Evolutionary conservation across 2,113 vertebrate species (phyloP), one percentile per base, ranked within the genome.

Genomic region (Lichenostomus cassidix): DNA sequence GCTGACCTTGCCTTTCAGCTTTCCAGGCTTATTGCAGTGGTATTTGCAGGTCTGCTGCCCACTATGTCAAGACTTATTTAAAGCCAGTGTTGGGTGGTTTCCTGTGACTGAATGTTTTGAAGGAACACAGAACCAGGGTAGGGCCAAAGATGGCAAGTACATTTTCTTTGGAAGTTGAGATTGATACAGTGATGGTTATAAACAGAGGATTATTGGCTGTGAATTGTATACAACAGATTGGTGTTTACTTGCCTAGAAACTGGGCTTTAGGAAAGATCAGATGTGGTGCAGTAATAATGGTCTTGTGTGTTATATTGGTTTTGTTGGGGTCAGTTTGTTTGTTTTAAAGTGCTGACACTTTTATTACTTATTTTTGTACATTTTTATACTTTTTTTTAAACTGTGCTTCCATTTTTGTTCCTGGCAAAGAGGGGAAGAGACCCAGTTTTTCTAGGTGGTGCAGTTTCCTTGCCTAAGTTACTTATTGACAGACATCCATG

Each of bases 61-160:
- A 35, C 24, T 39, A 1, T 12, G 33, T 55, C 0, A 0, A 50
- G 82, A 55, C 16, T 8, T 73, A 7, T 3, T 56, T 69, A 31
- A 18, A 71, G 76, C 55, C n/a, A 31, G 3, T 28, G 8, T 52
- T 52, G 75, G 39, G 6, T 37, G 53, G 16, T 44, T 87, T 29
- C 33, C 29, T 63, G 24, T 56, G 52, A 12, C 10, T 44, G 71
- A 56, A 68, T 16, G 2, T 42, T 74, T 56, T n/a, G 47, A 49
- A 80, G 18, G 52, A 78, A 12, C 46, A n/a, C 29, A 46, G 24
- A 60, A 46, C 21, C 24, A 44, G 39, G 29, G 9, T 5, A 73
- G 53, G 50, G 64, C 60, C 60, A 33, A 47, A 86, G 75, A 16
- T 29, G 16, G 58, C 35, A 78, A 22, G 25, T 31, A 11, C 2